A percentile compares a stretch with the other conserved stretches of the same genome.
These are phyloP conservation scores for Limnothrissa miodon DNA, from an alignment of 2,113 vertebrate genomes.

Conservation along the genomic window DNA sequence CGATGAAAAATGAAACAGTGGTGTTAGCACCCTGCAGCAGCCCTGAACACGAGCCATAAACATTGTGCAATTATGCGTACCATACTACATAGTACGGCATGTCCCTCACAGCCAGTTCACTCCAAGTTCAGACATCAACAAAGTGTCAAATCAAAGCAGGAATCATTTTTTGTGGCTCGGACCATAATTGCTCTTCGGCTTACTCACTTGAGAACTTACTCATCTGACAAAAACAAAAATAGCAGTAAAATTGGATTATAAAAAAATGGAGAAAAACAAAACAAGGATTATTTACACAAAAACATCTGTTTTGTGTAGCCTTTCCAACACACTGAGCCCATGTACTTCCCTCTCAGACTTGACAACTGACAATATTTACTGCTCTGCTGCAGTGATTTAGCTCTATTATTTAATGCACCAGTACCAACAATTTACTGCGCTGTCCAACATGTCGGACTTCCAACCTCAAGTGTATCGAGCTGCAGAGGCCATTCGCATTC, in stretches of 20 bases:
- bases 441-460: background rate
- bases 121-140: slow-evolving; percentile 34
- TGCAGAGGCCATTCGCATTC: background rate
- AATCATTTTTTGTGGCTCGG: slow-evolving; percentile 36
- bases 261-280: background rate
- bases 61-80: slow-evolving; percentile 20
- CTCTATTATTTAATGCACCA: background rate
- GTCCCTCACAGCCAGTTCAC: slow-evolving; percentile 26
- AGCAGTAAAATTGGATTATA: slow-evolving; percentile 6
- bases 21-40: background rate
- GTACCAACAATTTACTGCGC: background rate
- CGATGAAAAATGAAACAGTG: background rate
- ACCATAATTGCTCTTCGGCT: slow-evolving; percentile 30
- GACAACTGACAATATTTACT: slow-evolving; percentile 17
- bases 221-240: background rate
- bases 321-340: background rate
- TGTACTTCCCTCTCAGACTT: background rate
- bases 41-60: background rate
- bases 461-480: background rate
- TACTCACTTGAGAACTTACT: slow-evolving; percentile 21
- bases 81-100: background rate
- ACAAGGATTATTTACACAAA: background rate
- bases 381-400: background rate
- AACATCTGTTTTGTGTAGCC: slow-evolving; percentile 13
- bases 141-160: slow-evolving; percentile 21